Conservation (phyloP, 2,797 vertebrate species). For the Sebastolobus altivelis region DNA sequence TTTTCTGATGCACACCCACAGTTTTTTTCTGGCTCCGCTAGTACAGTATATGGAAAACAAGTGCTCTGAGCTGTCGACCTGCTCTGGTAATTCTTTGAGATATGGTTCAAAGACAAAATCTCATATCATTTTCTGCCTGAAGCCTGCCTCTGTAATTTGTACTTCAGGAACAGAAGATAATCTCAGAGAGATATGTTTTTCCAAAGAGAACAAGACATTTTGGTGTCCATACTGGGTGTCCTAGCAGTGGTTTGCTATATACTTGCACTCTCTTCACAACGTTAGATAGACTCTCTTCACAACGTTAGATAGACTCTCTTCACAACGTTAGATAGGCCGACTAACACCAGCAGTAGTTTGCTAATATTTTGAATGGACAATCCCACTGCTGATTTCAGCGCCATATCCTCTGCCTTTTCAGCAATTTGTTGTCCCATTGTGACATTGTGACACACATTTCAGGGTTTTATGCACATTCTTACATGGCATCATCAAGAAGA, state of each 20-base stretch:
- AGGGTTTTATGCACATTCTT: neutral
- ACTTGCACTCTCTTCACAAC: neutral
- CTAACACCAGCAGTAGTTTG: neutral
- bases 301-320: neutral
- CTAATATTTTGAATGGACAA: conserved; percentile 1
- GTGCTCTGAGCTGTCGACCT: neutral
- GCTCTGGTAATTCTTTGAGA: conserved; percentile 16
- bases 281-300: neutral
- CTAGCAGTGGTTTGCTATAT: neutral
- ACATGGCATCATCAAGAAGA: neutral
- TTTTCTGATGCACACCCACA: no score
- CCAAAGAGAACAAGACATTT: conserved; percentile 24
- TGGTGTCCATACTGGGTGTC: conserved; percentile 7
- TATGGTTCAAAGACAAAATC: conserved; percentile 7
- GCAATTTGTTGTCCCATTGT: neutral
- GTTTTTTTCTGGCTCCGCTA: no score
- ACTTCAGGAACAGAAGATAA: conserved; percentile 12
- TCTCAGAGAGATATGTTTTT: conserved; percentile 8
- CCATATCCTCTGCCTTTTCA: neutral
- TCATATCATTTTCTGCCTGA: conserved; percentile 34
- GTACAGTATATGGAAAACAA: neutral
- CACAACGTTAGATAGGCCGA: neutral
- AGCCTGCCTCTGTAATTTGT: conserved; percentile 28
- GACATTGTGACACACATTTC: no score
- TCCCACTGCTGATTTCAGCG: neutral